These are phyloP conservation scores for Oxygymnocypris stewartii DNA, from an alignment of 2,113 vertebrate genomes.

Conservation along the genomic window DNA sequence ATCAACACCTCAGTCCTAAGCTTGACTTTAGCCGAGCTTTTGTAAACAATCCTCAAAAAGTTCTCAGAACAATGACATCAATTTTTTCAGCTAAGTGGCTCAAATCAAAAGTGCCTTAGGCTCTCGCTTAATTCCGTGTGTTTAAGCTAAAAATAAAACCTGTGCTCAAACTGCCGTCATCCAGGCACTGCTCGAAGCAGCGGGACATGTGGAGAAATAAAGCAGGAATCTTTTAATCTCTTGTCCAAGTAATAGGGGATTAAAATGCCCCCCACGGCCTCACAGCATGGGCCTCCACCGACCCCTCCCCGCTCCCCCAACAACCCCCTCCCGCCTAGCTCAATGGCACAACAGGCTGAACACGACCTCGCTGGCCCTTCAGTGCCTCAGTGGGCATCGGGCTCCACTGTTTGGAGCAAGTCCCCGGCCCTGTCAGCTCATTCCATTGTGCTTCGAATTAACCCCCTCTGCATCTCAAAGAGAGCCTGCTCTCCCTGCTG, in stretches of 20 bases:
- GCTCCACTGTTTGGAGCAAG: conserved; percentile 49
- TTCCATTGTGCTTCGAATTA: conserved; percentile 55
- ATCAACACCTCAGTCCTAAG: conserved; percentile 45
- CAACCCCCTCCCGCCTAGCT: conserved; percentile 43
- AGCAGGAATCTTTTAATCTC: conserved; percentile 63
- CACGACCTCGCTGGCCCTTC: conserved; percentile 54
- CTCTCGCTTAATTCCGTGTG: conserved; percentile 39
- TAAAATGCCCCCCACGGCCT: conserved; percentile 59
- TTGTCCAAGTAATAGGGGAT: conserved; percentile 60
- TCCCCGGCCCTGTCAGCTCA: conserved; percentile 49
- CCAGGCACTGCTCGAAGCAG: conserved; percentile 50
- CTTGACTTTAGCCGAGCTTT: conserved; percentile 51
- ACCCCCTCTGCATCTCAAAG: conserved; percentile 63
- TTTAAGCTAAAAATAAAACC: conserved; percentile 54
- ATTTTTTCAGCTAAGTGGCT: conserved; percentile 52
- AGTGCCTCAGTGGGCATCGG: conserved; percentile 41
- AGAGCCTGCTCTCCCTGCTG: conserved; percentile 35
- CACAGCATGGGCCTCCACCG: conserved; percentile 45
- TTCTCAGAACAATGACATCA: conserved; percentile 42
- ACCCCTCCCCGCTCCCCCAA: conserved; percentile 29
- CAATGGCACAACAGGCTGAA: conserved; percentile 53
- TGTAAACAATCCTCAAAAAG: conserved; percentile 45
- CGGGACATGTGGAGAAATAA: conserved; percentile 59
- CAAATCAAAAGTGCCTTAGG: conserved; percentile 47
- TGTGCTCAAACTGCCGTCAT: conserved; percentile 51